Conservation (phyloP, 1,140 invertebrate genomes). For the Pseudomyrmex sp. region DNA sequence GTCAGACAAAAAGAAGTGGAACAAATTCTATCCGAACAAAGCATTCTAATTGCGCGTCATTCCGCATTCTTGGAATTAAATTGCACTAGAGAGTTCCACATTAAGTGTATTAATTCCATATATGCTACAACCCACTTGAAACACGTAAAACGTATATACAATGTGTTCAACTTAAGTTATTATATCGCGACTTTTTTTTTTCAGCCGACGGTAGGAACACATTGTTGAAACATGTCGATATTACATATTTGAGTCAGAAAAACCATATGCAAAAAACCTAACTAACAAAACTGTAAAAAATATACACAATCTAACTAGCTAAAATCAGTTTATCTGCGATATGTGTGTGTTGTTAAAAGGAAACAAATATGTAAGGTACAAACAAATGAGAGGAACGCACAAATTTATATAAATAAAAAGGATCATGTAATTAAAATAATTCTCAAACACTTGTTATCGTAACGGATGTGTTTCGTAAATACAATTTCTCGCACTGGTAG, state of each 20-base stretch:
- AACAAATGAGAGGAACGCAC: slow-evolving; percentile 42
- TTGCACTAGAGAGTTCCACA: slow-evolving; percentile 1
- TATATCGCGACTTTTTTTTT: too few relatives aligned
- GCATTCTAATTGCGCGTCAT: slow-evolving; percentile 57
- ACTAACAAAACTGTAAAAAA: too few relatives aligned
- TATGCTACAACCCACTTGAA: background rate
- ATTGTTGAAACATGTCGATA: too few relatives aligned
- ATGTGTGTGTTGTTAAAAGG: background rate
- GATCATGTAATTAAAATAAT: slow-evolving; percentile 80
- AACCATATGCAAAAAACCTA: too few relatives aligned
- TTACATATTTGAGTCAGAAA: too few relatives aligned
- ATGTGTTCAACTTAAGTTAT: too few relatives aligned
- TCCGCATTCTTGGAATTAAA: background rate
- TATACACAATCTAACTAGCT: too few relatives aligned
- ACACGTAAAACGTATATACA: background rate
- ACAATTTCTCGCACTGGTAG: slow-evolving; percentile 60
- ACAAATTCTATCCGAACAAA: slow-evolving; percentile 54
- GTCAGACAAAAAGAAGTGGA: slow-evolving; percentile 65
- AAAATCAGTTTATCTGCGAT: too few relatives aligned
- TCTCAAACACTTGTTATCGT: slow-evolving; percentile 72
- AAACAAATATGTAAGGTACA: background rate
- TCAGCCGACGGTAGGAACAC: too few relatives aligned
- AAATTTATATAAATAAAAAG: slow-evolving; percentile 78
- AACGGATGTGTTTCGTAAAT: slow-evolving; percentile 56
- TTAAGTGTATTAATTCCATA: background rate